Evolutionary conservation across 2,797 vertebrate species (phyloP).

Genomic region (Scolopax rusticola): DNA sequence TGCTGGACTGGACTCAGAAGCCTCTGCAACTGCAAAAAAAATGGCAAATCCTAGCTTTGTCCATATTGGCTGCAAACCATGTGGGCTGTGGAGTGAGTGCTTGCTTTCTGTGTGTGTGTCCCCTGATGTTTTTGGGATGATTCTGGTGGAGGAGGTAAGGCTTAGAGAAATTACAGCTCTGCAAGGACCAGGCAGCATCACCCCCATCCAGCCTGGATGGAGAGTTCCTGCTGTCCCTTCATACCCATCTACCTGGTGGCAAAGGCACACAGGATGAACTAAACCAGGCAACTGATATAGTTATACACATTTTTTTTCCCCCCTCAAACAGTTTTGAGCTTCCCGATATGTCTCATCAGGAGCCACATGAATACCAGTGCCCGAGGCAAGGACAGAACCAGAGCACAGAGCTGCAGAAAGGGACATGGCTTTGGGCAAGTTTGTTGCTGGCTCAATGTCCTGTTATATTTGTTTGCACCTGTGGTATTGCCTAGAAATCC

Average conservation of each 20-base stretch:
- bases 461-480: background rate
- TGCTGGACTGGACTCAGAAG: background rate
- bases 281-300: background rate
- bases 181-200: rapidly evolving
- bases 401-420: background rate
- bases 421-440: background rate
- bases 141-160: background rate
- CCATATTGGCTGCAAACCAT: rapidly evolving
- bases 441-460: rapidly evolving
- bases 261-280: background rate
- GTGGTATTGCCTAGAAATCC: background rate
- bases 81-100: rapidly evolving
- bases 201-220: background rate
- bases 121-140: background rate
- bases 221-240: background rate
- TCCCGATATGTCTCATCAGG: background rate
- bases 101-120: background rate
- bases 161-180: background rate
- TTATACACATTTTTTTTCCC: background rate
- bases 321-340: background rate
- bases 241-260: background rate
- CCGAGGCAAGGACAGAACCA: background rate
- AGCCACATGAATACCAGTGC: background rate
- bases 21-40: background rate
- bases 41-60: background rate